These are phyloP conservation scores for Timema podura DNA, from an alignment of 2,888 invertebrate genomes.

Conservation along the genomic window DNA sequence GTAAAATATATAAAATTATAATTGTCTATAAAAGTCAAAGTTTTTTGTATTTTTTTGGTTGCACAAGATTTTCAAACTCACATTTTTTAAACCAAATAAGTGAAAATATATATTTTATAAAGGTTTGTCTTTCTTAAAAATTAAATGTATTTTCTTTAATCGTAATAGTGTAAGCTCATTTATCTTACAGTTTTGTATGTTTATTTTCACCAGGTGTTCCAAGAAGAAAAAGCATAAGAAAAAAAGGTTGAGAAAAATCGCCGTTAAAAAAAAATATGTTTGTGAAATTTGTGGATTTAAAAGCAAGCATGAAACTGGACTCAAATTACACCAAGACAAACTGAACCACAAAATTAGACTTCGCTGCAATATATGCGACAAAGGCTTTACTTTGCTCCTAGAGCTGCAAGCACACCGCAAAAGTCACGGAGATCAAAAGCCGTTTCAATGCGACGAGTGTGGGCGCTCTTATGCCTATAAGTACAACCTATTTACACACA, in stretches of 20 bases:
- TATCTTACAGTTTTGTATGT: no score
- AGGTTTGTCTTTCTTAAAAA: no score
- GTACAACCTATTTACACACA: constrained; percentile 42
- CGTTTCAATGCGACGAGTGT: constrained; percentile 40
- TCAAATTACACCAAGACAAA: neutral
- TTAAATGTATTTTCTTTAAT: no score
- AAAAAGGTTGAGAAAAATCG: neutral
- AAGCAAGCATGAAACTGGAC: neutral
- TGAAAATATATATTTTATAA: no score
- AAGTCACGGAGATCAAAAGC: constrained; percentile 2
- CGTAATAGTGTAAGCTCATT: no score
- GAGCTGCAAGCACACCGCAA: constrained; percentile 7
- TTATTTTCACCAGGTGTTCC: no score
- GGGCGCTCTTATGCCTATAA: constrained; percentile 44
- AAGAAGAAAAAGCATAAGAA: neutral
- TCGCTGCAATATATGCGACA: constrained; percentile 7
- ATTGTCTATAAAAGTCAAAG: no score
- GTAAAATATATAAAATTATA: no score
- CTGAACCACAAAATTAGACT: neutral
- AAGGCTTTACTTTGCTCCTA: neutral
- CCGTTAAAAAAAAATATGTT: neutral
- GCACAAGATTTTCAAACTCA: no score
- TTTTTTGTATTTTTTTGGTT: no score
- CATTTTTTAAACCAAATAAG: no score
- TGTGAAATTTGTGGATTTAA: constrained; percentile 1